Evolutionary conservation across 2,113 vertebrate species (phyloP).

Genomic region (Orientallactaga bullata): DNA sequence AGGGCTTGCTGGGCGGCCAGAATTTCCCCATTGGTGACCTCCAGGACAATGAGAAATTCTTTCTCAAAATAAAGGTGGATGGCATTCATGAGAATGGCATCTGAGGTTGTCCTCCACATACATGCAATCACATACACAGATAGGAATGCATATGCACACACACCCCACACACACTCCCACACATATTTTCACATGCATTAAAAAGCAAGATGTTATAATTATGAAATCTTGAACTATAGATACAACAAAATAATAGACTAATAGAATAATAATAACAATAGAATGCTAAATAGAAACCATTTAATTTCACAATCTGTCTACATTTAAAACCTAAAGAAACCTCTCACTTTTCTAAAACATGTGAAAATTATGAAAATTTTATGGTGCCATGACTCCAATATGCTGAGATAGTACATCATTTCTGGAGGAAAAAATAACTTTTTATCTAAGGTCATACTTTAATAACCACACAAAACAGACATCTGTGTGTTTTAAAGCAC

Average conservation of each 20-base stretch:
- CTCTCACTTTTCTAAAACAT: background rate
- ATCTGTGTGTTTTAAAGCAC: background rate
- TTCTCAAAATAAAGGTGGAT: no score
- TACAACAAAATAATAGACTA: background rate
- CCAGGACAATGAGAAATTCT: no score
- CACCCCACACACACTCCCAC: background rate
- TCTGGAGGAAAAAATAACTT: background rate
- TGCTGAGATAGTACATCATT: background rate
- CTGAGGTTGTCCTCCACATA: no score
- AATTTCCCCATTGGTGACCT: no score
- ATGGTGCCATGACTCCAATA: background rate
- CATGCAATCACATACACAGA: no score
- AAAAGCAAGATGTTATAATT: background rate
- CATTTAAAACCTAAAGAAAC: conserved; percentile 3
- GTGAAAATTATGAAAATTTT: background rate
- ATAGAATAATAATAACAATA: no score
- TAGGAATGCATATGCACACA: no score
- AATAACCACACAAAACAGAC: conserved; percentile 30
- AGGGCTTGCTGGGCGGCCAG: no score
- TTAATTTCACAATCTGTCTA: background rate
- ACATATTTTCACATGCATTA: no score
- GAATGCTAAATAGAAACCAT: no score
- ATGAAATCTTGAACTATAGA: background rate
- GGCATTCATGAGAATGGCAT: no score
- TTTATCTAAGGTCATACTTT: conserved; percentile 40